phyloP scores from a whole-genome alignment of 2,797 vertebrate genomes.

The Eidolon dupreanum region DNA sequence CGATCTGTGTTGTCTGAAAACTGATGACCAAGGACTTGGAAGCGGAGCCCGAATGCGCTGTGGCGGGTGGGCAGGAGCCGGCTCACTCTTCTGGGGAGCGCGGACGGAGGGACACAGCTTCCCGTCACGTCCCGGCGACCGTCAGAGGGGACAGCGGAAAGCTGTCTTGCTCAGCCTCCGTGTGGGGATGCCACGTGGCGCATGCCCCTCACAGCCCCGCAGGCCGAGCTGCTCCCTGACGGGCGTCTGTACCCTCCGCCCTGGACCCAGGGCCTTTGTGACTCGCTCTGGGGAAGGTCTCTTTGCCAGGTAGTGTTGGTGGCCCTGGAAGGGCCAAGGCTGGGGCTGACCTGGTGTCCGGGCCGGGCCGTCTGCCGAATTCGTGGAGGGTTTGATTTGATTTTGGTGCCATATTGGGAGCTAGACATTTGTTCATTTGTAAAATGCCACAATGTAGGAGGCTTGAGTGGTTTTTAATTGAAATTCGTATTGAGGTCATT shows the following conservation, averaged over 20 bases:
- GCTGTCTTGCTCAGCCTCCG: neutral
- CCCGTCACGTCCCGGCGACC: neutral
- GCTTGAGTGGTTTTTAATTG: neutral
- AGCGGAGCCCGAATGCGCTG: accelerated
- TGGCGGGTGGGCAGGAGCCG: neutral
- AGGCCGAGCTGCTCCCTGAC: neutral
- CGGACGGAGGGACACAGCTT: neutral
- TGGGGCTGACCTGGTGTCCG: neutral
- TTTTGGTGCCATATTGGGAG: neutral
- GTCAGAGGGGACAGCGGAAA: neutral
- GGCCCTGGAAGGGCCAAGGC: neutral
- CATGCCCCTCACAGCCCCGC: neutral
- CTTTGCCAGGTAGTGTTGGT: neutral
- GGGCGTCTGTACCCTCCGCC: neutral
- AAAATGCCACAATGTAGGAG: neutral
- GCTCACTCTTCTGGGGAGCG: neutral
- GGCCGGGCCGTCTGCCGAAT: neutral
- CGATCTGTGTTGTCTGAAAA: neutral
- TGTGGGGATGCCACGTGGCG: neutral
- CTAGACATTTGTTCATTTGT: neutral
- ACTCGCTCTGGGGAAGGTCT: neutral
- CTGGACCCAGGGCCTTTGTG: neutral
- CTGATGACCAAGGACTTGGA: neutral
- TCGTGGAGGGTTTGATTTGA: neutral
- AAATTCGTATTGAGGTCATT: neutral